Evolutionary conservation across 2,113 vertebrate species (phyloP).

Genomic region (Seriola rivoliana): DNA sequence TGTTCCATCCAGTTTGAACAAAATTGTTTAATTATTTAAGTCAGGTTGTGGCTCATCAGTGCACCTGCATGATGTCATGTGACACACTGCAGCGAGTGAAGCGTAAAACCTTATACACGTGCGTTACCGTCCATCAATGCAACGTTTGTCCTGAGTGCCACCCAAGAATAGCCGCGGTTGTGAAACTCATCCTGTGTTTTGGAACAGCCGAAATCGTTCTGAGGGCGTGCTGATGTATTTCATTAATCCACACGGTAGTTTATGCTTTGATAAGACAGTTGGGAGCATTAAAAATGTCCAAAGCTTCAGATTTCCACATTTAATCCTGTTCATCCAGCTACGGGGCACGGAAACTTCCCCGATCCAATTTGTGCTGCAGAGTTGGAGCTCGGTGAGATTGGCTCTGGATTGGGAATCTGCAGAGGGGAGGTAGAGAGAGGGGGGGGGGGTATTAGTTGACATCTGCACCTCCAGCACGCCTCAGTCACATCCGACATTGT

Average conservation of each 20-base stretch:
- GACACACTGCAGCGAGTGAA: neutral
- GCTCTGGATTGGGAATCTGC: constrained; percentile 38
- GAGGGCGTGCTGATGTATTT: constrained; percentile 34
- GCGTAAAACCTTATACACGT: neutral
- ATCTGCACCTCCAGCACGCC: constrained; percentile 26
- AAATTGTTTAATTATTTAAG: neutral
- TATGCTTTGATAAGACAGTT: constrained; percentile 55
- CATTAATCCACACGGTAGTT: constrained; percentile 66
- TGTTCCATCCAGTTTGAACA: neutral
- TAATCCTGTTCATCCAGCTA: constrained; percentile 77
- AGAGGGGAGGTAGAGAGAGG: neutral
- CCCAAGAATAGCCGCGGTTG: constrained; percentile 11
- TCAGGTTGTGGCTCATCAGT: neutral
- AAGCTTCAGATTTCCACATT: constrained; percentile 70
- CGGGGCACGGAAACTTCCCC: constrained; percentile 61
- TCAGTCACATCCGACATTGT: neutral
- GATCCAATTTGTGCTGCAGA: constrained; percentile 69
- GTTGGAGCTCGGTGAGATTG: constrained; percentile 35
- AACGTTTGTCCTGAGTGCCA: neutral
- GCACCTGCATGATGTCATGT: neutral
- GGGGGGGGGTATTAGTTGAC: constrained; percentile 16
- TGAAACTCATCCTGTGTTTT: constrained; percentile 32
- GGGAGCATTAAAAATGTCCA: constrained; percentile 67
- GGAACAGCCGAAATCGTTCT: constrained; percentile 23
- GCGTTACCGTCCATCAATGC: neutral